These are phyloP conservation scores for Volucella bombylans DNA, from an alignment of 2,888 invertebrate genomes.

Conservation along the genomic window DNA sequence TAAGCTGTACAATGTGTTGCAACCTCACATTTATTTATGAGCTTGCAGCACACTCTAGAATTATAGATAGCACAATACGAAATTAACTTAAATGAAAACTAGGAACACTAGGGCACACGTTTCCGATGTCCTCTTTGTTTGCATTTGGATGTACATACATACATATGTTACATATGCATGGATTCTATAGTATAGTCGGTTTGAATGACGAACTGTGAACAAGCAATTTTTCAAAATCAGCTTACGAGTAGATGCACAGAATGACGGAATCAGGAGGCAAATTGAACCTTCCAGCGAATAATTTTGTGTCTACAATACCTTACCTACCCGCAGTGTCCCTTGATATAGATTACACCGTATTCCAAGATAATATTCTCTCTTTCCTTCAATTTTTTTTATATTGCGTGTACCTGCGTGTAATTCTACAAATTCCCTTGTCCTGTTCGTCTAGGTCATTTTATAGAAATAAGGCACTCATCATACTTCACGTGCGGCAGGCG, in stretches of 20 bases:
- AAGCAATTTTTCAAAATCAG: not conserved
- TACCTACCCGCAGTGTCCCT: constrained; percentile 16
- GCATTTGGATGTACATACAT: too few species aligned
- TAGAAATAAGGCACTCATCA: not conserved
- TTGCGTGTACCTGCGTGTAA: constrained; percentile 33
- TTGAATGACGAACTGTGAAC: constrained; percentile 54
- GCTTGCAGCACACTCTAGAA: constrained; percentile 33
- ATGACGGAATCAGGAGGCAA: not conserved
- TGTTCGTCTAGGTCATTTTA: not conserved
- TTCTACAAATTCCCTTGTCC: constrained; percentile 31
- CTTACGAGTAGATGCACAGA: not conserved
- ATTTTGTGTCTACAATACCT: too few species aligned
- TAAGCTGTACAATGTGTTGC: not conserved
- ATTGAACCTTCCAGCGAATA: constrained; percentile 24
- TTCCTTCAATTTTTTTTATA: constrained; percentile 11
- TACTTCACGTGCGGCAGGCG: constrained; percentile 16
- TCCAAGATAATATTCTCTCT: constrained; percentile 55
- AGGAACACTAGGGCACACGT: constrained; percentile 27
- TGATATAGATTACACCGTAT: constrained; percentile 54
- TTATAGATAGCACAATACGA: constrained; percentile 28
- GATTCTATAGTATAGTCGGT: not conserved
- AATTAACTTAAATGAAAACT: constrained; percentile 57
- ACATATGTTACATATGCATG: not conserved
- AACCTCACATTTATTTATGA: constrained; percentile 48
- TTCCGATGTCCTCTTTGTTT: not conserved